Evolutionary conservation across 2,113 vertebrate genomes (phyloP).

Genomic region (Oreochromis aureus): DNA sequence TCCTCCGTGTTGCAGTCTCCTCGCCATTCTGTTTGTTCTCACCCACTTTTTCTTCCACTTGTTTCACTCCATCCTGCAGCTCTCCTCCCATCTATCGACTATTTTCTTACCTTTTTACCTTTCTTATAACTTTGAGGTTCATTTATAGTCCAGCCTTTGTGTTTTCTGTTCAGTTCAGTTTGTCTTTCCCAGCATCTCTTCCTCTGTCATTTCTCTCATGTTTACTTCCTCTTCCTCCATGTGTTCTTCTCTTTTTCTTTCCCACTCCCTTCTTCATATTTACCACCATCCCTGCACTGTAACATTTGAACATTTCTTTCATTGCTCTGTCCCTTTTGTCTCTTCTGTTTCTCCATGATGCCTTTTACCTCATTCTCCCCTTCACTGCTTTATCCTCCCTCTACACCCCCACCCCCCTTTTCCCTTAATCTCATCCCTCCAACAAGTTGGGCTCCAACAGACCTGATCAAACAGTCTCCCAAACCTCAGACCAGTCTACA

Average conservation of each 20-base stretch:
- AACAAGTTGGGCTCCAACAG: not conserved
- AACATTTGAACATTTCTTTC: not conserved
- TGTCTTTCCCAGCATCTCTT: not conserved
- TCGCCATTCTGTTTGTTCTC: not conserved
- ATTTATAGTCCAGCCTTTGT: not conserved
- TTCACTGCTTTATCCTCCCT: not conserved
- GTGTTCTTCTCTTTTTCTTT: not conserved
- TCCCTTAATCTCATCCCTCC: not conserved
- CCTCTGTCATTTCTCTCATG: not conserved
- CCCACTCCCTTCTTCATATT: not conserved
- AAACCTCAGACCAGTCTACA: not conserved
- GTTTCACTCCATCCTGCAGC: not conserved
- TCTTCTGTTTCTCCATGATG: not conserved
- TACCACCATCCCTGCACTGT: not conserved
- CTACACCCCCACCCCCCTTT: fast-evolving
- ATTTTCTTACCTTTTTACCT: not conserved
- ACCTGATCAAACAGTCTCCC: not conserved
- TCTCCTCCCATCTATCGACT: not conserved
- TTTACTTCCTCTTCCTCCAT: not conserved
- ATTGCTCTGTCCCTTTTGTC: not conserved
- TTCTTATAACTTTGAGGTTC: not conserved
- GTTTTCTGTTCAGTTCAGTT: not conserved
- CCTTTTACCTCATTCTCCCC: not conserved
- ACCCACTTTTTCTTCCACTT: not conserved
- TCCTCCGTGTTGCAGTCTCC: not conserved